A percentile compares a stretch with the other conserved stretches of the same genome.
Evolutionary conservation across 2,888 invertebrate species (phyloP).

Genomic region (Coelopa pilipes): DNA sequence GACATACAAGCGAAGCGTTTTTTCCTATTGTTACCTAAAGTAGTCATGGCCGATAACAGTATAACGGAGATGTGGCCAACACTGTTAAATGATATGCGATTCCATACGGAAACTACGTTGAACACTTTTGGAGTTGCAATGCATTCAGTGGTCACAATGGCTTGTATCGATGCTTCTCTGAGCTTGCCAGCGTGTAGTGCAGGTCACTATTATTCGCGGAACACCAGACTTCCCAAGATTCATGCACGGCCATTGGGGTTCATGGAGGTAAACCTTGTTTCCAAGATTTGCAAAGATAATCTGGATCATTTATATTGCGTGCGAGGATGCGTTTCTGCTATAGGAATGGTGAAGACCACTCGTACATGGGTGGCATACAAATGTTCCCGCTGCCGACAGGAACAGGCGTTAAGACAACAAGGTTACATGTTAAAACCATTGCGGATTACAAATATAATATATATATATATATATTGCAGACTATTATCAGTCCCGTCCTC

Average conservation of each 20-base stretch:
- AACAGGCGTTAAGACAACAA: constrained; percentile 75
- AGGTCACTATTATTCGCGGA: constrained; percentile 47
- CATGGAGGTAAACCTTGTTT: constrained; percentile 72
- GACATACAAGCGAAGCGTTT: constrained; percentile 48
- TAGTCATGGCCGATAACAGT: constrained; percentile 70
- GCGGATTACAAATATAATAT: background rate
- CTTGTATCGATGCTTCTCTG: constrained; percentile 36
- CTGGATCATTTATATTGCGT: constrained; percentile 82
- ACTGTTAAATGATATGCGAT: constrained; percentile 75
- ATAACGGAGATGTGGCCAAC: constrained; percentile 73
- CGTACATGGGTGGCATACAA: constrained; percentile 80
- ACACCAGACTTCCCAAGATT: constrained; percentile 52
- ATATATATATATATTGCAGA: constrained; percentile 33
- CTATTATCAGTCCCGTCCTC: constrained; percentile 48
- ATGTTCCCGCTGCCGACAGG: constrained; percentile 56
- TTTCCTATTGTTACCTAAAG: constrained; percentile 70
- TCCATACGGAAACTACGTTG: constrained; percentile 76
- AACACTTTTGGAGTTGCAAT: constrained; percentile 81
- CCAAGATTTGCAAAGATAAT: constrained; percentile 46
- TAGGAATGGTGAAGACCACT: constrained; percentile 78
- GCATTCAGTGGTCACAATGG: constrained; percentile 52
- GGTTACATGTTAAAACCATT: constrained; percentile 41
- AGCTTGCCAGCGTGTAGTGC: constrained; percentile 33
- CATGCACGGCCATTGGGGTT: constrained; percentile 73
- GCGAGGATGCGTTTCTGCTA: constrained; percentile 86